These are phyloP conservation scores for Coranthus polyacanthus DNA, from an alignment of 2,797 vertebrate species.

Conservation along the genomic window DNA sequence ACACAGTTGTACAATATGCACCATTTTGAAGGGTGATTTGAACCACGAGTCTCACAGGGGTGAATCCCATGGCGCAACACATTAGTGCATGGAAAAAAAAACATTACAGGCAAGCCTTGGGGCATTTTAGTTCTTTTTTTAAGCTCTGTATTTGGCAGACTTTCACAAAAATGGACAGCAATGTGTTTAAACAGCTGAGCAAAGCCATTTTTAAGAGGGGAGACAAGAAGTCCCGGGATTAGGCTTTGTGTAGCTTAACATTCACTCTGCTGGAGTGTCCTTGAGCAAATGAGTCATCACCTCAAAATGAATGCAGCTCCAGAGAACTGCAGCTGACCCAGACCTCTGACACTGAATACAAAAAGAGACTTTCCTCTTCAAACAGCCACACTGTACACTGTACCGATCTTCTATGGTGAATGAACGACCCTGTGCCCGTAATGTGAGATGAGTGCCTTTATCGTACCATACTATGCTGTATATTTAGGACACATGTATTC, in stretches of 20 bases:
- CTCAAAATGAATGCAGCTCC: conserved; percentile 42
- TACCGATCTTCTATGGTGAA: neutral
- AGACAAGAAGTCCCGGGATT: conserved; percentile 25
- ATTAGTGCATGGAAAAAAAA: conserved; percentile 34
- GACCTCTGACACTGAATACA: conserved; percentile 36
- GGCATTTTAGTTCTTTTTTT: neutral
- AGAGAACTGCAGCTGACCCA: conserved; percentile 20
- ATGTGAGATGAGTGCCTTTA: conserved; percentile 27
- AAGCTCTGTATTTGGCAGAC: neutral
- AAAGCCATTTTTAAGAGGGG: conserved; percentile 19
- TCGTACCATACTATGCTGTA: conserved; percentile 13
- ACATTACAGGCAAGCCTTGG: conserved; percentile 2
- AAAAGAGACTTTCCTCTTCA: conserved; percentile 11
- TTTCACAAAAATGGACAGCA: conserved; percentile 20
- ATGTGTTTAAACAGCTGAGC: conserved; percentile 44
- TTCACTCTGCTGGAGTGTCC: conserved; percentile 44
- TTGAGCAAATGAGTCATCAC: conserved; percentile 44
- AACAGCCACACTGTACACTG: conserved; percentile 13
- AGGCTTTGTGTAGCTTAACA: conserved; percentile 19
- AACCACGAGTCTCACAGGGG: neutral
- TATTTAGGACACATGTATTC: conserved; percentile 12
- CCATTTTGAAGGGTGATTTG: conserved; percentile 14
- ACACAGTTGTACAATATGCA: neutral
- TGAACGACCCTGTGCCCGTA: conserved; percentile 27
- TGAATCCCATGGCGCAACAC: conserved; percentile 24